Evolutionary conservation across 2,888 invertebrate genomes (phyloP), one percentile per base, ranked within the genome.

Genomic region (Gymnoscelis rufifasciata): DNA sequence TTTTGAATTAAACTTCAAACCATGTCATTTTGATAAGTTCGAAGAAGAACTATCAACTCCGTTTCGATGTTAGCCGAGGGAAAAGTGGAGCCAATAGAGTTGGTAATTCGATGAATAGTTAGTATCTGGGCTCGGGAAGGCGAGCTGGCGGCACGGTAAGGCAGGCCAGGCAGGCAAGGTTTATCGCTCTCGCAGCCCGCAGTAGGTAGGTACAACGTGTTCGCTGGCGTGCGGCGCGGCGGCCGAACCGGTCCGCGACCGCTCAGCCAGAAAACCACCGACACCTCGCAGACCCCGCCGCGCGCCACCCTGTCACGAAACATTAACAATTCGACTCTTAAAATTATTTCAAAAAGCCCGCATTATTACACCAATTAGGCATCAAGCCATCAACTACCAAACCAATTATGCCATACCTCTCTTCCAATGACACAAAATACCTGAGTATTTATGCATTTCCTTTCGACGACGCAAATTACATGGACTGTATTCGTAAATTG

Each of bases 191-290:
- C 68, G 65, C 5, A 19, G 19, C 19, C 19, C 5, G 19, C 19
- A 19, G 19, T 19, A 19, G 19, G 19, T 19, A 19, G 19, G 19
- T 74, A 76, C 75, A 72, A 73, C 74, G 70, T 75, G 81, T 82
- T 81, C 11, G 19, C 19, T 19, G 39, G 48, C 39, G 29, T 67
- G 68, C 74, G 69, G 79, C 78, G 79, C 74, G 79, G 74, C 69
- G 70, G 74, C 71, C 67, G 75, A 86, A 87, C 87, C 86, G 87
- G 87, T 87, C 83, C 66, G 71, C 57, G 72, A 69, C 82, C 87
- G 79, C 78, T 83, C 80, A 78, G 74, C 81, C 87, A 86, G 86
- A 87, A 87, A 87, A 84, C 83, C 84, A 74, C 82, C 77, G 77
- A 84, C 87, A 83, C 87, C 83, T 83, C 77, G 72, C 76, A 61